Evolutionary conservation across 2,113 vertebrate species (phyloP), one percentile per base, ranked within the genome.

Genomic region (Melanotaenia duboulayi): DNA sequence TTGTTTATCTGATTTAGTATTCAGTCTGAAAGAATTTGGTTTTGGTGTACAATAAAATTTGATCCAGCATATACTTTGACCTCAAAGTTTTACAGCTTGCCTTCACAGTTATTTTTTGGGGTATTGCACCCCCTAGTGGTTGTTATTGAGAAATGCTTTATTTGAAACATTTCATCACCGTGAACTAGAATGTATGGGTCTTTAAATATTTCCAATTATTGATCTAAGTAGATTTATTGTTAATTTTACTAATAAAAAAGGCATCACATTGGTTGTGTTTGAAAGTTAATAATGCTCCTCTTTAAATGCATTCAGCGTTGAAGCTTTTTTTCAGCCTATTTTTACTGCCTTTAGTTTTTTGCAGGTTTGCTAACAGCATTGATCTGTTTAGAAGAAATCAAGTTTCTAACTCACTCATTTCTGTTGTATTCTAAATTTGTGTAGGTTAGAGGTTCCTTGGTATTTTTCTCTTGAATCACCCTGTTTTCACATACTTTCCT

Each of bases 41-140:
- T 71, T 59, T n/a, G 22, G 9, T 35, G n/a, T 22, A 35, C 9
- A 59, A 2, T n/a, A 12, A 19, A 23, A 60, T 39, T 11, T 17
- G 11, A 52, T 24, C 50, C 35, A 72, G 49, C 51, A 23, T 79
- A 65, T 24, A 68, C 68, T 78, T 48, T n/a, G 35, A 32, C 12
- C 20, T 50, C 22, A 4, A 60, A 7, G 4, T 35, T 35, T 35
- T 5, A 35, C 32, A 51, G 48, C n/a, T 16, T 11, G 35, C 11
- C 20, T 2, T 23, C 2, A 51, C 23, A 61, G 60, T 51, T 52
- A 39, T 51, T 69, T 52, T n/a, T 82, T 76, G 71, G 76, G 48
- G 65, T 85, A 17, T 65, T 74, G 24, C 73, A 71, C 93, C 92
- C 52, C 88, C 93, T 90, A 85, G 89, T 93, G 94, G 91, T 73